phyloP scores from a whole-genome alignment of 2,113 vertebrate species.

The Protomyctophum bolini region DNA sequence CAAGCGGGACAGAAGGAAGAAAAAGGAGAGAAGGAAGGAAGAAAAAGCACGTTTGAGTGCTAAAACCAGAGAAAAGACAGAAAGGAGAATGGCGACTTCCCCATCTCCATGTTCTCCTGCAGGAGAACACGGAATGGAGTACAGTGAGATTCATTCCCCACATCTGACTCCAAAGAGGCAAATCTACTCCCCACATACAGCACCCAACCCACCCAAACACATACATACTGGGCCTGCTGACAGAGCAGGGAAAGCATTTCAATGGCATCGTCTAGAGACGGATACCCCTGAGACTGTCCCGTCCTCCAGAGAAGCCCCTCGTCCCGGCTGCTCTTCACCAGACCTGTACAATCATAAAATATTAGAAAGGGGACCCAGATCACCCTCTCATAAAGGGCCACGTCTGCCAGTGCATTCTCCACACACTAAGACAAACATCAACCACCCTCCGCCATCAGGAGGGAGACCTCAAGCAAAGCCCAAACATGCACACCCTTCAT shows the following conservation, averaged over 20 bases:
- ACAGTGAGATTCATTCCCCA: constrained; percentile 12
- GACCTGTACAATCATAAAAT: constrained; percentile 36
- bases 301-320: constrained; percentile 10
- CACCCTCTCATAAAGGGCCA: neutral
- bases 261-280: constrained; percentile 1
- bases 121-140: constrained; percentile 21
- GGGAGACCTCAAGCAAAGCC: constrained; percentile 20
- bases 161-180: constrained; percentile 13
- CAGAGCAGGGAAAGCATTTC: constrained; percentile 23
- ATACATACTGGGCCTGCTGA: constrained; percentile 54
- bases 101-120: constrained; percentile 11
- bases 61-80: constrained; percentile 16
- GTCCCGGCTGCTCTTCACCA: constrained; percentile 29
- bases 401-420: neutral
- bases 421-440: constrained; percentile 27
- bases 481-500: constrained; percentile 62
- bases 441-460: constrained; percentile 33
- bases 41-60: constrained; percentile 36
- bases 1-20: constrained; percentile 56
- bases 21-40: constrained; percentile 60
- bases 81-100: constrained; percentile 27
- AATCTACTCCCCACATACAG: constrained; percentile 4
- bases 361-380: constrained; percentile 27
- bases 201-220: constrained; percentile 34
- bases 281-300: constrained; percentile 42